A percentile compares a stretch with the other conserved stretches of the same genome.
Conservation (phyloP, 2,888 invertebrate species). For the Thecophora atra region DNA sequence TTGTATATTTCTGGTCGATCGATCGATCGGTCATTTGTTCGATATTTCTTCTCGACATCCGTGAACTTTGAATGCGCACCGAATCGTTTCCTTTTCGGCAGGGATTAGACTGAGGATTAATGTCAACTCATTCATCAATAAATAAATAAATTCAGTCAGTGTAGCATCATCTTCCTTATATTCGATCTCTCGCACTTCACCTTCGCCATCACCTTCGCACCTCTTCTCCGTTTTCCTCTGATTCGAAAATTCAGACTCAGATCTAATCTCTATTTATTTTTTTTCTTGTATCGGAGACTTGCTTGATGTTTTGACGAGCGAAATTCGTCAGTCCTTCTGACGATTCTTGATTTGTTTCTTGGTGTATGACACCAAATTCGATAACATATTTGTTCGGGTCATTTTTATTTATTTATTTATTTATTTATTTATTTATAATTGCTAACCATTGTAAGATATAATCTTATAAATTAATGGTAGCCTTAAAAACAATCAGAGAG, state of each 20-base stretch:
- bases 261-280: too few relatives aligned
- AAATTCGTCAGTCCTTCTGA: too few relatives aligned
- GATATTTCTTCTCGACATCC: not conserved
- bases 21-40: slow-evolving; percentile 5
- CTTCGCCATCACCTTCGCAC: too few relatives aligned
- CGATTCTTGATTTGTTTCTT: not conserved
- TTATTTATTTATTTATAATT: too few relatives aligned
- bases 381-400: not conserved
- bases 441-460: too few relatives aligned
- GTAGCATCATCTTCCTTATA: not conserved
- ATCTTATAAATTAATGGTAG: too few relatives aligned
- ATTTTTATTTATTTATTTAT: too few relatives aligned
- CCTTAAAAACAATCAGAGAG: too few relatives aligned
- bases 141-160: slow-evolving; percentile 35
- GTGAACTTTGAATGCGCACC: not conserved
- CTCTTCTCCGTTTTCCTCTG: too few relatives aligned
- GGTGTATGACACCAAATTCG: not conserved
- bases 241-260: too few relatives aligned
- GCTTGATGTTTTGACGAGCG: too few relatives aligned
- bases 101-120: slow-evolving; percentile 58
- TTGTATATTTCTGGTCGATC: not conserved
- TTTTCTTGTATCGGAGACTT: not conserved
- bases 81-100: slow-evolving; percentile 41
- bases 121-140: slow-evolving; percentile 64
- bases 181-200: too few relatives aligned